These are phyloP conservation scores for Pygoscelis adeliae DNA, from an alignment of 2,113 vertebrate species.

Conservation along the genomic window DNA sequence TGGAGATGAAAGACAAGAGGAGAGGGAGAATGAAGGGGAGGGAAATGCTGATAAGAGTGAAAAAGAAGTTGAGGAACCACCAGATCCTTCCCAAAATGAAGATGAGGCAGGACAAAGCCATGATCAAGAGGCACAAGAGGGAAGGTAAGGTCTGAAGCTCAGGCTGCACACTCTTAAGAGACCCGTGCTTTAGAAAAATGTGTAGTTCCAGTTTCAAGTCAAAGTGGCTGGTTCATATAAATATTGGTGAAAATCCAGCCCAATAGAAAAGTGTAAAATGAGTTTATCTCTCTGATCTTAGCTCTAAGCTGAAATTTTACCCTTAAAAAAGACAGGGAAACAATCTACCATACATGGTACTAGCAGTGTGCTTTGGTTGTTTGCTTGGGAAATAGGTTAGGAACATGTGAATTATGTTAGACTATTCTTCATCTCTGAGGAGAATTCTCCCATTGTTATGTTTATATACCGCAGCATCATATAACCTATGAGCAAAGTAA, in stretches of 20 bases:
- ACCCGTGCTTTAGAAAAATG: background rate
- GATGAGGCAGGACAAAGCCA: background rate
- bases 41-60: background rate
- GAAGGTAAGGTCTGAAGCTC: conserved; percentile 51
- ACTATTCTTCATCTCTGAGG: background rate
- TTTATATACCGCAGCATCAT: background rate
- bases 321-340: background rate
- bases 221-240: background rate
- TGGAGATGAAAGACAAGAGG: background rate
- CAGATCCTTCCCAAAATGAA: background rate
- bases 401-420: background rate
- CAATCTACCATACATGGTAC: background rate
- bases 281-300: background rate
- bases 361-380: background rate
- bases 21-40: background rate
- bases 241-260: background rate
- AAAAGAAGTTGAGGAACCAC: background rate
- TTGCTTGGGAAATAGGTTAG: background rate
- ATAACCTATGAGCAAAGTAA: background rate
- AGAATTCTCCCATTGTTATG: background rate
- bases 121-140: background rate
- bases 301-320: background rate
- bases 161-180: background rate
- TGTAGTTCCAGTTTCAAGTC: background rate
- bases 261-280: background rate